phyloP scores from a whole-genome alignment of 2,113 vertebrate species.

The Anolis sagrei region DNA sequence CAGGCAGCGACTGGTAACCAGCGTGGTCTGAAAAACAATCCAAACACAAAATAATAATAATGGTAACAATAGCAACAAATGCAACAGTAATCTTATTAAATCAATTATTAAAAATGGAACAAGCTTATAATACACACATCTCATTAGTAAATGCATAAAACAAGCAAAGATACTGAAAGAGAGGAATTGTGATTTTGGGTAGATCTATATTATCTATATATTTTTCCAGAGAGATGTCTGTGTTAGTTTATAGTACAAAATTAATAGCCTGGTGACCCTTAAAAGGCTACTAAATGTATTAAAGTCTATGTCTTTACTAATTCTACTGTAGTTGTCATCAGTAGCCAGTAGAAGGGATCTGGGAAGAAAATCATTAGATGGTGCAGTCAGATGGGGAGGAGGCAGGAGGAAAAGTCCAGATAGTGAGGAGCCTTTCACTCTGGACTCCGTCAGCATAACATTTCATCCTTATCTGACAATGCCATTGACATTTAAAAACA shows the following conservation, averaged over 20 bases:
- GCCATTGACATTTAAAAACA: no score
- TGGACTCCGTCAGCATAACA: no score
- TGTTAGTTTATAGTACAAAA: not conserved
- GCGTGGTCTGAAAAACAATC: conserved; percentile 53
- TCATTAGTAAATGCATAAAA: not conserved
- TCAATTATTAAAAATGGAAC: not conserved
- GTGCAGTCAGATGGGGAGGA: not conserved
- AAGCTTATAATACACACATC: not conserved
- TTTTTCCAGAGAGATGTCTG: not conserved
- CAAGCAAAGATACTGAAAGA: not conserved
- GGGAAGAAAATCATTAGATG: not conserved
- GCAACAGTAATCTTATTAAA: not conserved
- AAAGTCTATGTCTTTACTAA: not conserved
- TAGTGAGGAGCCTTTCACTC: no score
- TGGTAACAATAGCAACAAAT: no score
- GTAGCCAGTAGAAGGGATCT: not conserved
- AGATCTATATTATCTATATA: not conserved
- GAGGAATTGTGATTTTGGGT: not conserved
- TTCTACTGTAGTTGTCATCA: not conserved
- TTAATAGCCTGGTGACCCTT: not conserved
- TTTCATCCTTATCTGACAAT: no score
- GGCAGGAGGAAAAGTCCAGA: not conserved
- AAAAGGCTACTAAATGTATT: not conserved
- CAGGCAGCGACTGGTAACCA: conserved; percentile 5
- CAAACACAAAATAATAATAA: conserved; percentile 1